These are phyloP conservation scores for Apogon hyalosoma DNA, from an alignment of 2,797 vertebrate genomes.

Conservation along the genomic window DNA sequence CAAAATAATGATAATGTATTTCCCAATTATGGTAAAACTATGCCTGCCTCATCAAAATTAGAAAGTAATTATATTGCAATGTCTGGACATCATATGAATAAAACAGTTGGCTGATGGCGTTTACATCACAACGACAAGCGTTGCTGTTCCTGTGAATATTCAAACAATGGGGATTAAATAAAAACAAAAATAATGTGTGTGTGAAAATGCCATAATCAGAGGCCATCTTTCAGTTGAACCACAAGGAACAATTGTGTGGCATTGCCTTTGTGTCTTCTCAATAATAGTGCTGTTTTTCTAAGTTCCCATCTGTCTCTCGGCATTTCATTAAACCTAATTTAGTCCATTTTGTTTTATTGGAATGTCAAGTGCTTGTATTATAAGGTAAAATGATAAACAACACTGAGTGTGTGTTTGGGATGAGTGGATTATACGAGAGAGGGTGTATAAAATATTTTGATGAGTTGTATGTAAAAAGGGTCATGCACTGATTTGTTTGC, in stretches of 20 bases:
- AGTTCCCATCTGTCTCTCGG: background rate
- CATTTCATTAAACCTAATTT: background rate
- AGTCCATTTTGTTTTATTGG: background rate
- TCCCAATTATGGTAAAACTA: too few species aligned
- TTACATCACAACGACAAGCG: constrained; percentile 2
- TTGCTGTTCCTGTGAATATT: constrained; percentile 10
- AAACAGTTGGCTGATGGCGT: background rate
- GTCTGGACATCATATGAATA: constrained; percentile 1
- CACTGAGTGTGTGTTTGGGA: background rate
- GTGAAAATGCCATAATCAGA: background rate
- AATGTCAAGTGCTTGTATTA: background rate
- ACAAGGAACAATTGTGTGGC: background rate
- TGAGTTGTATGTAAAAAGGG: background rate
- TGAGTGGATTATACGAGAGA: constrained; percentile 3
- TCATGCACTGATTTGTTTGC: constrained; percentile 9
- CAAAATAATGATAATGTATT: too few species aligned
- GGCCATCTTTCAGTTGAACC: too few species aligned
- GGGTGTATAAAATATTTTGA: background rate
- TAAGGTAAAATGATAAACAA: too few species aligned
- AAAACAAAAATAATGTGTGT: background rate
- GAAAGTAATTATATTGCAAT: background rate
- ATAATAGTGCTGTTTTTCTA: background rate
- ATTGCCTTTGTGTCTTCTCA: background rate
- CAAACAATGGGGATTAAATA: background rate
- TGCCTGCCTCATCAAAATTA: background rate